These are phyloP conservation scores for Prorops nasuta DNA, from an alignment of 1,140 invertebrate species.

Conservation along the genomic window DNA sequence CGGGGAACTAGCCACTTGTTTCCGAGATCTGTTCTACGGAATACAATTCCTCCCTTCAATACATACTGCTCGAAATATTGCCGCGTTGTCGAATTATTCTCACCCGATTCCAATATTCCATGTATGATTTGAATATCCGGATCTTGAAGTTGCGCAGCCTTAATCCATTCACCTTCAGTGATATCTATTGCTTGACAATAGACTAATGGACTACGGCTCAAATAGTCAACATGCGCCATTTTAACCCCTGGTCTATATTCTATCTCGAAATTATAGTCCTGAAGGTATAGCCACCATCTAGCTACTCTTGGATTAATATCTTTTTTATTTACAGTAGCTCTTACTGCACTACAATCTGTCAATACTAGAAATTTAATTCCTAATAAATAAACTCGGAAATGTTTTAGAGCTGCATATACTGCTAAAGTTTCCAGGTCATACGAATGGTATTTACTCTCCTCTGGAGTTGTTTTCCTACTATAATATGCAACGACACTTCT, in stretches of 20 bases:
- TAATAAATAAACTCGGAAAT: slow-evolving; percentile 37
- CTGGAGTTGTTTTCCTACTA: slow-evolving; percentile 31
- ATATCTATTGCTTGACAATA: slow-evolving; percentile 10
- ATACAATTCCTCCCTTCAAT: not conserved
- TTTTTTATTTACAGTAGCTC: slow-evolving; percentile 32
- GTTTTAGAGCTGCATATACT: slow-evolving; percentile 1
- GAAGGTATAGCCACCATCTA: slow-evolving; percentile 39
- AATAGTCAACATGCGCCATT: slow-evolving; percentile 12
- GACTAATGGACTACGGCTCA: slow-evolving; percentile 33
- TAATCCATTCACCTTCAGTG: slow-evolving; percentile 15
- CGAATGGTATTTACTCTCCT: slow-evolving; percentile 39
- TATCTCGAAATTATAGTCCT: slow-evolving; percentile 30
- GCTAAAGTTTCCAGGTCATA: slow-evolving; percentile 40
- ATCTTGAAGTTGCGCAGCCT: slow-evolving; percentile 10
- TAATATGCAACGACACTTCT: slow-evolving; percentile 28
- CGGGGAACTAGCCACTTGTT: not conserved
- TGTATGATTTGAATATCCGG: slow-evolving; percentile 2
- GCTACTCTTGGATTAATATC: slow-evolving; percentile 37
- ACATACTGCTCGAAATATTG: not conserved
- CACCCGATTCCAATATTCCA: not conserved
- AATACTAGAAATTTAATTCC: slow-evolving; percentile 15
- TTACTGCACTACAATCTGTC: slow-evolving; percentile 39
- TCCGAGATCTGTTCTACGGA: not conserved
- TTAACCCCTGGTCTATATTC: slow-evolving; percentile 5
- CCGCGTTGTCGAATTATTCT: not conserved